Conservation (phyloP, 2,113 vertebrate genomes). For the Centropus unirufus region DNA sequence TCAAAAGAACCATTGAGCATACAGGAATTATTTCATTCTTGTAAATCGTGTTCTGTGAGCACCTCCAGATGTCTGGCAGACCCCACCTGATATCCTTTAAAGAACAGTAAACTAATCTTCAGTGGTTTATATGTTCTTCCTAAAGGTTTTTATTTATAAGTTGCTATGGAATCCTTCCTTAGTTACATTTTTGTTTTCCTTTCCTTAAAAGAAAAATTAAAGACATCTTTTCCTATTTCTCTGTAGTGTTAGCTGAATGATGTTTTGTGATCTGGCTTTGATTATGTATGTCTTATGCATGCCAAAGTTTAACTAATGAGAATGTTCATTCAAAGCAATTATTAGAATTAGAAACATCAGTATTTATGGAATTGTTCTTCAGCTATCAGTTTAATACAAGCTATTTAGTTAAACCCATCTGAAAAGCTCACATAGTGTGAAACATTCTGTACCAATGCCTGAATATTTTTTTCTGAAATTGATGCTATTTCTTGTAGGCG, state of each 20-base stretch:
- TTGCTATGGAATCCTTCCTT: conserved; percentile 10
- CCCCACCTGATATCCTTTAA: conserved; percentile 29
- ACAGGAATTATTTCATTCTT: conserved; percentile 31
- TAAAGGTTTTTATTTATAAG: conserved; percentile 26
- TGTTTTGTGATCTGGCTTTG: background rate
- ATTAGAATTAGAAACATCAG: background rate
- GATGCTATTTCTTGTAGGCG: conserved; percentile 76
- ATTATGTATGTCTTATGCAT: background rate
- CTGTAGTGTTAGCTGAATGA: background rate
- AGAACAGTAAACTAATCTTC: conserved; percentile 43
- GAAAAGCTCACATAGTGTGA: background rate
- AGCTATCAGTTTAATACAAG: background rate
- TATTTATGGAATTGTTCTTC: background rate
- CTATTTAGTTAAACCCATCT: background rate
- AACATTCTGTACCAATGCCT: background rate
- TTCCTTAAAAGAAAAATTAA: background rate
- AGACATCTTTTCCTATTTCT: background rate
- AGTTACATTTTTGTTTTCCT: background rate
- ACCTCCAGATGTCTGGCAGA: conserved; percentile 59
- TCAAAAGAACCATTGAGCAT: background rate
- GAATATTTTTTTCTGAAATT: background rate
- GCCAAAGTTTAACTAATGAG: background rate
- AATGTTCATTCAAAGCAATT: background rate
- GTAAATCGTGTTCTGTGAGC: conserved; percentile 41
- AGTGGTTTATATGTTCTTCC: conserved; percentile 6